phyloP scores from a whole-genome alignment of 2,113 vertebrate species.

The Catharus fuscescens region DNA sequence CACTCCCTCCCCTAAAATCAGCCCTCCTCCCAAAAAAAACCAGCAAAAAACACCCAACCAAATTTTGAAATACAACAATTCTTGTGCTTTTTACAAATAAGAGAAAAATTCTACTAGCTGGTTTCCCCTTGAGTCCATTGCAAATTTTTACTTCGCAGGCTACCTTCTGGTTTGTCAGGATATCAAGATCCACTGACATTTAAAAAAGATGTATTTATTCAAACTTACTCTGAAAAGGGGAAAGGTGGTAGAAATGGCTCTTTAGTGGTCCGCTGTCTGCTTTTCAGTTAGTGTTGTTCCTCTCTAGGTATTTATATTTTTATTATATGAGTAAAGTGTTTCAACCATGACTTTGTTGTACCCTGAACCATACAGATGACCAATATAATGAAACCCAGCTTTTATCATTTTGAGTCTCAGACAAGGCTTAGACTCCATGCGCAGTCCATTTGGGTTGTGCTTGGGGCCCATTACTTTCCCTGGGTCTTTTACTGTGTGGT shows the following conservation, averaged over 20 bases:
- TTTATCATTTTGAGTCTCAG: not conserved
- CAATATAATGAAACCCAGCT: not conserved
- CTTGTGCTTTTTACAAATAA: not conserved
- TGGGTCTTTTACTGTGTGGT: not conserved
- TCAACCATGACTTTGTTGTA: not conserved
- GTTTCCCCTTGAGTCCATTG: not conserved
- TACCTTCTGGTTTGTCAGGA: not conserved
- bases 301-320: not conserved
- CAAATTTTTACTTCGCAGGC: not conserved
- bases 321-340: not conserved
- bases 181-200: not conserved
- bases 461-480: not conserved
- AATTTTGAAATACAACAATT: not conserved
- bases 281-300: not conserved
- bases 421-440: not conserved
- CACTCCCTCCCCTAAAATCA: accelerated
- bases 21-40: accelerated
- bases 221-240: not conserved
- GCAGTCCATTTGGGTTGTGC: not conserved
- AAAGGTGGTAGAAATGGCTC: not conserved
- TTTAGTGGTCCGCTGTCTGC: not conserved
- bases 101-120: no score
- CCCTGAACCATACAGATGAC: not conserved
- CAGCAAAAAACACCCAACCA: accelerated
- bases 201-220: not conserved